Percentiles rank a stretch among this genome's conserved stretches.
Evolutionary conservation across 2,113 vertebrate genomes (phyloP).

Genomic region (Cheilinus undulatus): DNA sequence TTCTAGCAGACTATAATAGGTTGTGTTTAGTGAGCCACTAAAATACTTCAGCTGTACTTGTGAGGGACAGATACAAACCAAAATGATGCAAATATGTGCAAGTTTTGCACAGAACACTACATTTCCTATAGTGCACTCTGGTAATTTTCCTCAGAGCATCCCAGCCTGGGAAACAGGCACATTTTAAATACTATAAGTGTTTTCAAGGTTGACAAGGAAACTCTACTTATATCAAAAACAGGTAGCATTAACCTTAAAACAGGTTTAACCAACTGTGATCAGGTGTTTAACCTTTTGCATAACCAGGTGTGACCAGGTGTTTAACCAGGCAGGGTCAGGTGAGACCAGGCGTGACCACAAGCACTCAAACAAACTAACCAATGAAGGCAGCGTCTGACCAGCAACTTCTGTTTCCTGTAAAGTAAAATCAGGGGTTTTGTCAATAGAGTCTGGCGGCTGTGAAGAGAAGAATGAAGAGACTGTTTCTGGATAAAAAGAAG

Average conservation of each 20-base stretch:
- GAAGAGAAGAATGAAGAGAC: neutral
- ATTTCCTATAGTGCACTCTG: neutral
- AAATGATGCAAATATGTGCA: too few relatives aligned
- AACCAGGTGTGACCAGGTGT: neutral
- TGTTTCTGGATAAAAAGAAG: neutral
- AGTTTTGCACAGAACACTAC: neutral
- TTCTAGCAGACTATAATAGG: neutral
- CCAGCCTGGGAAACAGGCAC: neutral
- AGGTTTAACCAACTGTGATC: neutral
- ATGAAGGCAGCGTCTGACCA: neutral
- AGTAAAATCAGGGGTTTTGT: neutral
- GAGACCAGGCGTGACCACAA: neutral
- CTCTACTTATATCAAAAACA: too few relatives aligned
- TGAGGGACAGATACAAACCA: too few relatives aligned
- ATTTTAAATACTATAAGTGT: neutral
- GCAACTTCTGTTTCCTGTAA: neutral
- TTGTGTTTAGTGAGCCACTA: neutral
- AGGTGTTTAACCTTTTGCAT: neutral
- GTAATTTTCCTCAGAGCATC: neutral
- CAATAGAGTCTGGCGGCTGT: neutral
- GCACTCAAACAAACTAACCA: neutral
- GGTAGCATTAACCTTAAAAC: neutral
- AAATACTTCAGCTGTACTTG: neutral
- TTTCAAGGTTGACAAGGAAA: neutral
- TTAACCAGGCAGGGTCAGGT: neutral